phyloP scores from a whole-genome alignment of 2,888 invertebrate species.

The Heliothis peltigera region DNA sequence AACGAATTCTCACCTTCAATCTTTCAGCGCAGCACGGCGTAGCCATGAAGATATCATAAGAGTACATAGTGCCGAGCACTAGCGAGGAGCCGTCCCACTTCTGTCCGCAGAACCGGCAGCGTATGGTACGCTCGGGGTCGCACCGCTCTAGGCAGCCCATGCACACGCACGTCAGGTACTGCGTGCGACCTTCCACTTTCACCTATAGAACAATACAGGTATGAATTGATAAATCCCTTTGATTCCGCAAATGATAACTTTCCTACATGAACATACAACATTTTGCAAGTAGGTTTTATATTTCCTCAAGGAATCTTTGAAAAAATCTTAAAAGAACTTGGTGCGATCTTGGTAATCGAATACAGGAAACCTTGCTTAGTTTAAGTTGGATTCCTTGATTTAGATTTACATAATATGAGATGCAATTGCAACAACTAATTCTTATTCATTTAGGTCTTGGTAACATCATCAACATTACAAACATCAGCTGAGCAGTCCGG shows the following conservation, averaged over 20 bases:
- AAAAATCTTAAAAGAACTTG: no score
- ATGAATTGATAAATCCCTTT: not conserved
- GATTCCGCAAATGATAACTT: not conserved
- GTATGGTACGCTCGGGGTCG: constrained; percentile 93
- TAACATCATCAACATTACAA: no score
- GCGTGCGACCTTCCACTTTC: constrained; percentile 96
- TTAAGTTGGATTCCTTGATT: no score
- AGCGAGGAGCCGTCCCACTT: constrained; percentile 98
- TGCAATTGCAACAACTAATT: not conserved
- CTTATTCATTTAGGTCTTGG: no score
- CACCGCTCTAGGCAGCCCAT: constrained; percentile 97
- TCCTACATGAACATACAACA: no score
- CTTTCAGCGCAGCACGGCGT: constrained; percentile 98
- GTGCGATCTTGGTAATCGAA: no score
- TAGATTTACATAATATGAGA: not conserved
- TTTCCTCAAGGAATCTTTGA: no score
- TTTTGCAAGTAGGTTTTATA: no score
- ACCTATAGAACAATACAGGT: constrained; percentile 90
- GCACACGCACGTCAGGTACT: constrained; percentile 98
- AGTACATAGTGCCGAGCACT: constrained; percentile 99
- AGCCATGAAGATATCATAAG: constrained; percentile 99
- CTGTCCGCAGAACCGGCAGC: constrained; percentile 95
- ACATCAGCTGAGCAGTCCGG: not conserved
- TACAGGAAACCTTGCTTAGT: no score
- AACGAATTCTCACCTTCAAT: constrained; percentile 92